Conservation (phyloP, 2,113 vertebrate species). For the Donacobius atricapilla region DNA sequence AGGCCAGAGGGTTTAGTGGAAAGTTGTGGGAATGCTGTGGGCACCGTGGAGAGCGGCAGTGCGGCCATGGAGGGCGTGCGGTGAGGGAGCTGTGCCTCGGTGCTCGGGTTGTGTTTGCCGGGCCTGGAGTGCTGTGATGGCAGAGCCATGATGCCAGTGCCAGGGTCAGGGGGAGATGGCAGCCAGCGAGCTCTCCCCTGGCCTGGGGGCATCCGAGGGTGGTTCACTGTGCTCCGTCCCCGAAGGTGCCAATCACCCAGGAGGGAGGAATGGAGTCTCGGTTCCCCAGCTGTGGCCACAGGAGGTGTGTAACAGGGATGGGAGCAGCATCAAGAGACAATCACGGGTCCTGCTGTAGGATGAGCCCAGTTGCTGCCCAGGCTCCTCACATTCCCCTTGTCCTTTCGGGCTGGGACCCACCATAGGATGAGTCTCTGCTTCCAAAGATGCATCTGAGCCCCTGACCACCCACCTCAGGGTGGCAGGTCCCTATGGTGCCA, state of each 20-base stretch:
- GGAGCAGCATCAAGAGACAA: conserved; percentile 20
- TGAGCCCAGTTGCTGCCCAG: background rate
- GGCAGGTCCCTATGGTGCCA: background rate
- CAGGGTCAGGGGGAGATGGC: background rate
- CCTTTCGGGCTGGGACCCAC: background rate
- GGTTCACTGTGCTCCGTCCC: background rate
- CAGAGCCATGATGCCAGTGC: background rate
- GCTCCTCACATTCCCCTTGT: background rate
- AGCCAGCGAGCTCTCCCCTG: accelerated
- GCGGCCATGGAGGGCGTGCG: accelerated
- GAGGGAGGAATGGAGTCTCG: background rate
- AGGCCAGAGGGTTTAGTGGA: background rate
- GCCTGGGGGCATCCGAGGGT: background rate
- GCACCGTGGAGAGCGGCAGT: accelerated
- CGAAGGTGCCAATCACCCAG: background rate
- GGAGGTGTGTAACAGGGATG: background rate
- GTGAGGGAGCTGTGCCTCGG: background rate
- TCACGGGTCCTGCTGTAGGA: background rate
- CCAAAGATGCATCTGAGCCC: background rate
- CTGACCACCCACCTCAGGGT: accelerated
- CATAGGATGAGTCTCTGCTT: background rate
- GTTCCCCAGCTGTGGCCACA: background rate
- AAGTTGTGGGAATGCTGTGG: background rate
- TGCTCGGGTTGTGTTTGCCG: background rate
- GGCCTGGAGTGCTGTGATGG: background rate